These are phyloP conservation scores for Neolamprologus brichardi DNA, from an alignment of 2,113 vertebrate genomes.

Conservation along the genomic window DNA sequence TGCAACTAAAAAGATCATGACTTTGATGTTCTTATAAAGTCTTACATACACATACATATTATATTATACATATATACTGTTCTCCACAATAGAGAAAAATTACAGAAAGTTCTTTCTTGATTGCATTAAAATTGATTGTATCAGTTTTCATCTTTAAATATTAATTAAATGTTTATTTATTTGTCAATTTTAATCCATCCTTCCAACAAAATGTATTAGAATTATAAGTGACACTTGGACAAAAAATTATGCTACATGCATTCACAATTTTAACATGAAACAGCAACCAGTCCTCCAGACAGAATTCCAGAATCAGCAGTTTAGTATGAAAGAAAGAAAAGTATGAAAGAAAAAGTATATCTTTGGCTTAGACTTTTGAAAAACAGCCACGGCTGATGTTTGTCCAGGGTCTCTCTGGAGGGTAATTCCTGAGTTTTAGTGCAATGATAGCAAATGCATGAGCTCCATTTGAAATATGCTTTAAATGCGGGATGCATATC, in stretches of 20 bases:
- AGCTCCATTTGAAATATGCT: neutral
- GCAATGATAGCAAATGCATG: neutral
- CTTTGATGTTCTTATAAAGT: neutral
- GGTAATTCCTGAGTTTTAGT: neutral
- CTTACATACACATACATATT: neutral
- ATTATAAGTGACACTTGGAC: neutral
- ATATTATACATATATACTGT: neutral
- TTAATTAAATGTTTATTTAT: neutral
- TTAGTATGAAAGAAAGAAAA: neutral
- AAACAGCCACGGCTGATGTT: neutral
- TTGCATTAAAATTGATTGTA: neutral
- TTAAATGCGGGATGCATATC: neutral
- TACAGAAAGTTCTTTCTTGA: neutral
- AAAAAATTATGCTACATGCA: accelerated
- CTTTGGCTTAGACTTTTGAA: neutral
- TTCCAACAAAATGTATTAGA: neutral
- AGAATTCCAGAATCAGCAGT: neutral
- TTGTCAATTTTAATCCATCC: neutral
- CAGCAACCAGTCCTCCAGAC: neutral
- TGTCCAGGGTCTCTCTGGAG: neutral
- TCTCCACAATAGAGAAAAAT: neutral
- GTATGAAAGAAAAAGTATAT: neutral
- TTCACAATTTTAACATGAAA: neutral
- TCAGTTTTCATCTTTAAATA: neutral
- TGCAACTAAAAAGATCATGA: neutral